A percentile compares a stretch with the other conserved stretches of the same genome.
Evolutionary conservation across 2,888 invertebrate species (phyloP).

Genomic region (Andrena praecox): DNA sequence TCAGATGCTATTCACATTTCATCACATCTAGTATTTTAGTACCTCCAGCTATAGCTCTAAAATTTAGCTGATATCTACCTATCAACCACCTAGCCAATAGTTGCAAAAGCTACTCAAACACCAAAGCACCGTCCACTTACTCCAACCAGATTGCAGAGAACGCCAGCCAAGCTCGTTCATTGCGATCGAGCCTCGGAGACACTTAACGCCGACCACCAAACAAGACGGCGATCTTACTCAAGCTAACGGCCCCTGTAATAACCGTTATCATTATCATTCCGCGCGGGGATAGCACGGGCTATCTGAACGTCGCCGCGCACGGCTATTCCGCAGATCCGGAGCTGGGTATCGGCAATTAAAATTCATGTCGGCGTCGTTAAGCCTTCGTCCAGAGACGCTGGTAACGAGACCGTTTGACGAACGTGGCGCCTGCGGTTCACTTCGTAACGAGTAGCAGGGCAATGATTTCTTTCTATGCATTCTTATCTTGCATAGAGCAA

Average conservation of each 20-base stretch:
- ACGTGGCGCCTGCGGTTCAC: slow-evolving; percentile 27
- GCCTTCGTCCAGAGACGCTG: slow-evolving; percentile 44
- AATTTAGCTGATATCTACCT: background rate
- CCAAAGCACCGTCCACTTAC: background rate
- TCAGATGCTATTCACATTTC: too few relatives aligned
- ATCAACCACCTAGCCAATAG: background rate
- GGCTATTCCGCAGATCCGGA: slow-evolving; percentile 26
- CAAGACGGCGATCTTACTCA: slow-evolving; percentile 66
- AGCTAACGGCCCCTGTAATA: slow-evolving; percentile 59
- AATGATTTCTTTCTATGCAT: background rate
- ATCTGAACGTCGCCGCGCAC: slow-evolving; percentile 43
- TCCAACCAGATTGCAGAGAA: background rate
- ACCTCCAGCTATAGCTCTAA: background rate
- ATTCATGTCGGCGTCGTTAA: slow-evolving; percentile 67
- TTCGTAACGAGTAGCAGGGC: slow-evolving; percentile 5
- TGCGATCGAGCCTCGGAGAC: slow-evolving; percentile 65
- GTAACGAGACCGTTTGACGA: background rate
- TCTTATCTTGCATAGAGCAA: background rate
- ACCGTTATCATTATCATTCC: slow-evolving; percentile 73
- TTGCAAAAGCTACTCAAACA: background rate
- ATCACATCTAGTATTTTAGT: too few relatives aligned
- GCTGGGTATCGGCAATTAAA: slow-evolving; percentile 67
- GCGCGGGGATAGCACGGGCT: slow-evolving; percentile 39
- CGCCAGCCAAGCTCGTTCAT: slow-evolving; percentile 25
- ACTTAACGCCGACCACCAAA: slow-evolving; percentile 58